Percentiles rank a stretch among this genome's conserved stretches.
These are phyloP conservation scores for Fragum fragum DNA, from an alignment of 2,888 invertebrate species.

Conservation along the genomic window DNA sequence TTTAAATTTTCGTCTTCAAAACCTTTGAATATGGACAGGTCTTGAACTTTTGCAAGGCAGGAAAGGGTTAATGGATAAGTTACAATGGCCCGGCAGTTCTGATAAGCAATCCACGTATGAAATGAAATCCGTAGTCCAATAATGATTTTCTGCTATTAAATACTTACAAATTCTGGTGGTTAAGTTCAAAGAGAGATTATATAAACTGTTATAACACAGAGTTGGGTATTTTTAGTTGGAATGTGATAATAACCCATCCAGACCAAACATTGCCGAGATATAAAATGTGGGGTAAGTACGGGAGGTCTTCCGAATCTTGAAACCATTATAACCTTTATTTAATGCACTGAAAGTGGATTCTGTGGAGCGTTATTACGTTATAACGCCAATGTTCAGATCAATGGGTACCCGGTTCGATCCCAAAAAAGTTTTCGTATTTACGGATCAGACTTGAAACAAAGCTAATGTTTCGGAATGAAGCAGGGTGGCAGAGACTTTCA, in stretches of 20 bases:
- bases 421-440: too few species aligned
- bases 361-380: too few species aligned
- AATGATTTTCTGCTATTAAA: conserved; percentile 29
- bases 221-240: conserved; percentile 60
- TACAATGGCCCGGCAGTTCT: too few species aligned
- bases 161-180: conserved; percentile 13
- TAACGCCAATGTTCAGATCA: too few species aligned
- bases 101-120: conserved; percentile 4
- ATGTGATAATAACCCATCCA: conserved; percentile 45
- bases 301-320: conserved; percentile 41
- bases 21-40: too few species aligned
- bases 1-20: too few species aligned
- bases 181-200: conserved; percentile 60
- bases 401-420: too few species aligned
- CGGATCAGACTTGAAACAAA: too few species aligned
- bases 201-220: conserved; percentile 55
- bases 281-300: conserved; percentile 21
- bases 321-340: not conserved
- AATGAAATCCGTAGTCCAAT: conserved; percentile 1
- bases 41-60: too few species aligned
- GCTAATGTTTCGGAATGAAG: too few species aligned
- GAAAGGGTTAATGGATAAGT: too few species aligned
- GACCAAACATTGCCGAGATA: conserved; percentile 55
- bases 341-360: not conserved
- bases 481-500: too few species aligned